These are phyloP conservation scores for Myopa tessellatipennis DNA, from an alignment of 2,888 invertebrate genomes.

Conservation along the genomic window DNA sequence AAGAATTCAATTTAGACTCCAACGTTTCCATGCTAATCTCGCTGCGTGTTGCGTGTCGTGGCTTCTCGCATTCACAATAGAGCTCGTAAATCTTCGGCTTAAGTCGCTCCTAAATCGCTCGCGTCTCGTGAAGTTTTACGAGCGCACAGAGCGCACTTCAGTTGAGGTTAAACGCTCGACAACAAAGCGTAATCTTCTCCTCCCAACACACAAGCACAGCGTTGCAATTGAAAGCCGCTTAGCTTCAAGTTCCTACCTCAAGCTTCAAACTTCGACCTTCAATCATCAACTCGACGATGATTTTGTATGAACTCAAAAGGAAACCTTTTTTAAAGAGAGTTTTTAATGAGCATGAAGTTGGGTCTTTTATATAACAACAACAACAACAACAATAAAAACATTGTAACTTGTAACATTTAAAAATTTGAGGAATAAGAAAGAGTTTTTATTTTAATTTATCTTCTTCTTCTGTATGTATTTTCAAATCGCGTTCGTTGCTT, in stretches of 20 bases:
- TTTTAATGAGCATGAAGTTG: too few relatives aligned
- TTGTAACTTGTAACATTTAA: too few relatives aligned
- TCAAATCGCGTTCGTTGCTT: background rate
- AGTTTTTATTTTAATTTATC: too few relatives aligned
- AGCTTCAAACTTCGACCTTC: background rate
- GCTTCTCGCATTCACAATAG: too few relatives aligned
- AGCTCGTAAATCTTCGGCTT: background rate
- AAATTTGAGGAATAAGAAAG: too few relatives aligned
- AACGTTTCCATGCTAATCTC: background rate
- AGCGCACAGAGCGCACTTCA: background rate
- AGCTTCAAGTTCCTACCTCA: background rate
- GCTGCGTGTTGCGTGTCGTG: too few relatives aligned
- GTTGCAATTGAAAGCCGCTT: background rate
- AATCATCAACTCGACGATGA: background rate
- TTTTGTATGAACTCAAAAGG: background rate
- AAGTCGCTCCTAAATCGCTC: background rate
- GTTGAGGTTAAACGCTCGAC: slow-evolving; percentile 27
- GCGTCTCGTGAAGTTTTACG: background rate
- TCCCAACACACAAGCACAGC: background rate
- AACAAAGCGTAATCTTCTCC: slow-evolving; percentile 27
- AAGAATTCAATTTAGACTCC: background rate
- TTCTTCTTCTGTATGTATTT: too few relatives aligned
- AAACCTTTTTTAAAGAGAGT: background rate
- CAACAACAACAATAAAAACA: too few relatives aligned
- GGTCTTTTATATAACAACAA: too few relatives aligned